Conservation (phyloP, 1,140 invertebrate genomes). For the Andricus grossulariae region DNA sequence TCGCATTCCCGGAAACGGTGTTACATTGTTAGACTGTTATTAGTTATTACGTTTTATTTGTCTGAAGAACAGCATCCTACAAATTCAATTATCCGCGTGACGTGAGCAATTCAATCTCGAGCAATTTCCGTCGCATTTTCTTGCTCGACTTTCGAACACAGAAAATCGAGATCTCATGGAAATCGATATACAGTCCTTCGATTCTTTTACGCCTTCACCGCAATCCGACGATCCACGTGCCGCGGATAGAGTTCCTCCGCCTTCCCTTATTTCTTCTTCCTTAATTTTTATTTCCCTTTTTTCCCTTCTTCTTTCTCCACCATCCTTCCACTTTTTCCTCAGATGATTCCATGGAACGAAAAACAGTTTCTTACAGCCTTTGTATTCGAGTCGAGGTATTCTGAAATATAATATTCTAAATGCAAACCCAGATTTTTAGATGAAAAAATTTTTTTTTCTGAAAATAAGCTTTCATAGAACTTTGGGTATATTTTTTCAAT, state of each 20-base stretch:
- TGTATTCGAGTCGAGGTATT: no score
- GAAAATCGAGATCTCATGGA: constrained; percentile 13
- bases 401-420: no score
- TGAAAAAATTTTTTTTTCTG: no score
- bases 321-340: background rate
- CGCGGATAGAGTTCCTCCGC: background rate
- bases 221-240: constrained; percentile 5
- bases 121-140: constrained; percentile 12
- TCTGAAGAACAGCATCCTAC: background rate
- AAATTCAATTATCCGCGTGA: constrained; percentile 21
- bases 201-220: background rate
- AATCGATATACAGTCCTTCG: constrained; percentile 24
- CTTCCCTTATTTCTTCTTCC: background rate
- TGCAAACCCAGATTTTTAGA: no score
- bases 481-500: no score
- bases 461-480: no score
- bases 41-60: background rate
- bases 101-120: constrained; percentile 24
- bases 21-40: constrained; percentile 1
- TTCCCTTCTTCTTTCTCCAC: background rate
- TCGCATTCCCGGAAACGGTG: background rate
- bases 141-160: constrained; percentile 3
- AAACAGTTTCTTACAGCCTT: no score
- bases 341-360: background rate
- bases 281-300: background rate